Conservation (phyloP, 2,113 vertebrate genomes). For the Isichthys henryi region DNA sequence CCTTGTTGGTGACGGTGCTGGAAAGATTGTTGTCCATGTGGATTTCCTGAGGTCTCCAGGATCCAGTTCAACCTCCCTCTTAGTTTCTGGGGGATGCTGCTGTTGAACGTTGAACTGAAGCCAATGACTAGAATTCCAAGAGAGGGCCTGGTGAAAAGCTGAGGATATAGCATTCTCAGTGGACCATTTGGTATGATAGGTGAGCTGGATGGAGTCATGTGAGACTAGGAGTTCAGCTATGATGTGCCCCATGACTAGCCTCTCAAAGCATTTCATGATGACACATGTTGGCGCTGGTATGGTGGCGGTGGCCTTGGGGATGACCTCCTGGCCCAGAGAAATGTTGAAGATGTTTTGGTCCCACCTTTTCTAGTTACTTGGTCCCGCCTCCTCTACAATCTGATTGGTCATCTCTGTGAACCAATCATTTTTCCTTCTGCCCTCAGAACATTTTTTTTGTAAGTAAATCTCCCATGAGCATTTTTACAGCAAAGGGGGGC, state of each 20-base stretch:
- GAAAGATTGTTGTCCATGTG: neutral
- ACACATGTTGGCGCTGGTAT: neutral
- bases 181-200: neutral
- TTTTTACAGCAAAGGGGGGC: neutral
- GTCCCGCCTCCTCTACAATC: no score
- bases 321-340: neutral
- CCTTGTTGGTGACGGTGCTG: neutral
- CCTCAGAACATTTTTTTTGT: no score
- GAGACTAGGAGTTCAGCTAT: neutral
- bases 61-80: neutral
- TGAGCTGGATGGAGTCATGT: neutral
- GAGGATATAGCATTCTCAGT: neutral
- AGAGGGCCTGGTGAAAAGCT: neutral
- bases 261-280: neutral
- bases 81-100: neutral
- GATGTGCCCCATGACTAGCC: neutral
- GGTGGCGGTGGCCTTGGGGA: neutral
- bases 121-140: neutral
- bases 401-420: no score
- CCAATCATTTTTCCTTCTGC: no score
- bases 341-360: neutral
- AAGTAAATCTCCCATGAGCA: neutral
- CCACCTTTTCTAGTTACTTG: no score
- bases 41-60: neutral
- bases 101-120: neutral